Evolutionary conservation across 2,888 invertebrate genomes (phyloP), one percentile per base, ranked within the genome.

Genomic region (Thyatira batis): DNA sequence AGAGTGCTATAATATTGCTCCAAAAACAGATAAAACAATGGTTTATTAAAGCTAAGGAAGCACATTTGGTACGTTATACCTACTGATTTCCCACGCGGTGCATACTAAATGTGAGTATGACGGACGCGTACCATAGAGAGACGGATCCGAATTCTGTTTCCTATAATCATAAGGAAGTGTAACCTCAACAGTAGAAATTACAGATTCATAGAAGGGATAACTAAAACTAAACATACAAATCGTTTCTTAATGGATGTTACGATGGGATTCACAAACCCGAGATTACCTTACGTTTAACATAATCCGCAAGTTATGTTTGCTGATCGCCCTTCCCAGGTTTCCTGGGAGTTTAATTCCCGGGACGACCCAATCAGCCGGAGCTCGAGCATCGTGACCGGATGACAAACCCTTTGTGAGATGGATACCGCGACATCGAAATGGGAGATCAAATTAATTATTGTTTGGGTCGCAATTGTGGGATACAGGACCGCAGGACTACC

Each of bases 361-460:
- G 55, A 59, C 67, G 61, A 65, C 64, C 71, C 71, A 74, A 75
- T 75, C 73, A 67, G 54, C 53, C 58, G 51, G 52, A 59, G 51
- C 57, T 58, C 60, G 55, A 57, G 58, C 65, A 60, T 61, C 55
- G 55, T 51, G 59, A 33, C 56, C 57, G 52, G 68, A 67, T 64
- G 62, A 70, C 57, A 60, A 54, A 53, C 64, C 13, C 39, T 39
- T 39, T 39, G 39, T 17, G 17, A 39, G 13, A 5, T 39, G 17
- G 39, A 39, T 39, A 39, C 39, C 39, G 39, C 63, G 59, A 61
- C 67, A 67, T 56, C 62, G 60, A 60, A 64, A 65, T 59, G 57
- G 65, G 59, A 67, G 76, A 75, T 73, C 74, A 72, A 75, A 82
- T 80, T 80, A 80, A 81, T 82, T 81, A 81, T 81, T 80, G 73